Conservation (phyloP, 2,797 vertebrate species). For the Arctocebus calabarensis region DNA sequence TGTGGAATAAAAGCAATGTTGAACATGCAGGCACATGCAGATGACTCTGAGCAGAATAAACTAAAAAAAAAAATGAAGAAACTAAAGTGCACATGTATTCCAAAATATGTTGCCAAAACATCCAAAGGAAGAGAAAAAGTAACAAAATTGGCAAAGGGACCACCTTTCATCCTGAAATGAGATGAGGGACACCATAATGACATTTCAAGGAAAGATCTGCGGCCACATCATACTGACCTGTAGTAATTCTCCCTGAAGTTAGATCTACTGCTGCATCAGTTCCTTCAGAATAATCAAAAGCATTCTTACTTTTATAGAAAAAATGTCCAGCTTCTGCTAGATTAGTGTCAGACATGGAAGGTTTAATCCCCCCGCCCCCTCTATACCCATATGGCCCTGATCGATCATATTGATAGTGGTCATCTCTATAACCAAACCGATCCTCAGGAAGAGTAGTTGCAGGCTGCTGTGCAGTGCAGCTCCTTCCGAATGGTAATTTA, state of each 20-base stretch:
- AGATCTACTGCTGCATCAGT: constrained; percentile 96
- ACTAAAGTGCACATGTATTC: constrained; percentile 89
- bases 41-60: constrained; percentile 93
- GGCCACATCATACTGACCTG: constrained; percentile 94
- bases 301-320: constrained; percentile 94
- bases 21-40: constrained; percentile 98
- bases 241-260: constrained; percentile 94
- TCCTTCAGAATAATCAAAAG: constrained; percentile 93
- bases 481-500: constrained; percentile 96
- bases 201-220: constrained; percentile 95
- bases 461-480: constrained; percentile 94
- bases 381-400: constrained; percentile 90
- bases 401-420: constrained; percentile 93
- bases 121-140: constrained; percentile 86
- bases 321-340: constrained; percentile 93
- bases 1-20: constrained; percentile 94
- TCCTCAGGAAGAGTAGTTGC: constrained; percentile 94
- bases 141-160: constrained; percentile 77
- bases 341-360: constrained; percentile 95
- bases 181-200: constrained; percentile 92
- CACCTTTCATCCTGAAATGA: constrained; percentile 87
- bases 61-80: constrained; percentile 83
- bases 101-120: constrained; percentile 86
- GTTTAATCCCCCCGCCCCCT: constrained; percentile 94
- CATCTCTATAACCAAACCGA: constrained; percentile 93